A percentile compares a stretch with the other conserved stretches of the same genome.
Conservation (phyloP, 2,888 invertebrate genomes). For the Caenorhabditis auriculariae region DNA sequence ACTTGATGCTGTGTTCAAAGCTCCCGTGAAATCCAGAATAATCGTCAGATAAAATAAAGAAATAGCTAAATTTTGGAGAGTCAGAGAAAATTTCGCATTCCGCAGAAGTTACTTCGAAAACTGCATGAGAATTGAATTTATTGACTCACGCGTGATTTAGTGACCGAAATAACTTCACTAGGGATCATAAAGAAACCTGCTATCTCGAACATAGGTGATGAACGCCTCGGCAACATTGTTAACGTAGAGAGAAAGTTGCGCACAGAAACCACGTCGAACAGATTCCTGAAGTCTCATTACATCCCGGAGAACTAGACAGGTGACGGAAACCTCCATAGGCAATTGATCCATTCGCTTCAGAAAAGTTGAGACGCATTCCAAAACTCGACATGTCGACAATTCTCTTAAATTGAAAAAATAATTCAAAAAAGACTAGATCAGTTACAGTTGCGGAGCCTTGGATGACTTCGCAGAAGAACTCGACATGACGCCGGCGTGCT, state of each 20-base stretch:
- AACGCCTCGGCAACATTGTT: conserved; percentile 51
- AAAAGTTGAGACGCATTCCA: conserved; percentile 38
- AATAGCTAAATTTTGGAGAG: background rate
- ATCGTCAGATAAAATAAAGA: background rate
- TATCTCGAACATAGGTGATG: conserved; percentile 42
- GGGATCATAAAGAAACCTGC: conserved; percentile 17
- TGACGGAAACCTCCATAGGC: conserved; percentile 30
- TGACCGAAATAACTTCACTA: too few relatives aligned
- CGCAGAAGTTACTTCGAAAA: too few relatives aligned
- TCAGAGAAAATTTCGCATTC: background rate
- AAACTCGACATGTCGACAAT: conserved; percentile 23
- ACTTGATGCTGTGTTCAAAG: too few relatives aligned
- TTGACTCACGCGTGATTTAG: too few relatives aligned
- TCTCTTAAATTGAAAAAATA: conserved; percentile 33
- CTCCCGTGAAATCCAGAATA: background rate
- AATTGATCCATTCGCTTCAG: conserved; percentile 43
- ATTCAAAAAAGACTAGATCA: background rate
- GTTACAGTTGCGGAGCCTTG: conserved; percentile 20
- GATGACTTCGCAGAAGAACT: conserved; percentile 9
- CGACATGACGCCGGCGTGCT: conserved; percentile 24
- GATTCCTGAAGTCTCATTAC: conserved; percentile 18
- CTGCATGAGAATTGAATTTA: too few relatives aligned
- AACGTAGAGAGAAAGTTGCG: conserved; percentile 50
- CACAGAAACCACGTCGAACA: conserved; percentile 43
- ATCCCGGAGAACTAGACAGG: background rate